Percentiles rank a stretch among this genome's conserved stretches.
phyloP scores from a whole-genome alignment of 2,888 invertebrate genomes.

The Apodemia zela region DNA sequence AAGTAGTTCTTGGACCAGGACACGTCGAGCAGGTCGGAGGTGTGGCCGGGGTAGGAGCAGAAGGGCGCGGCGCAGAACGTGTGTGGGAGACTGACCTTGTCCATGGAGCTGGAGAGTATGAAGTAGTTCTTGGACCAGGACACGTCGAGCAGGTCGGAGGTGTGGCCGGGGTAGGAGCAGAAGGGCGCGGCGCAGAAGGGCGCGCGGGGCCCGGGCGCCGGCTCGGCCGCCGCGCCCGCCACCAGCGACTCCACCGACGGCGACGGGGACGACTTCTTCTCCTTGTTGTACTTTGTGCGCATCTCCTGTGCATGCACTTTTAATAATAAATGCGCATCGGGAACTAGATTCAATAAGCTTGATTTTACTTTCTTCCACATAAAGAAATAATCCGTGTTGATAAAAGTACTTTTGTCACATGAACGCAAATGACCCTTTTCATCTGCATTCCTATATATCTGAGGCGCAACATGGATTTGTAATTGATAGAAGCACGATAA shows the following conservation, averaged over 20 bases:
- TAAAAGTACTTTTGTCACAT: too few species aligned
- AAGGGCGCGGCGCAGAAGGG: conserved; percentile 95
- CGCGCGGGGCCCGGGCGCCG: conserved; percentile 79
- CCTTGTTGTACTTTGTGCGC: conserved; percentile 96
- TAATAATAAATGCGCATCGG: too few species aligned
- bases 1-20: conserved; percentile 99
- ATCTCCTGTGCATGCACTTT: conserved; percentile 83
- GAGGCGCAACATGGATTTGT: too few species aligned
- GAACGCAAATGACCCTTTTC: too few species aligned
- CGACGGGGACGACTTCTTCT: conserved; percentile 93
- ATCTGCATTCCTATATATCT: too few species aligned
- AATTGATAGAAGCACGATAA: too few species aligned
- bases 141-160: conserved; percentile 96
- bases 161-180: conserved; percentile 96
- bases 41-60: conserved; percentile 96
- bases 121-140: conserved; percentile 99
- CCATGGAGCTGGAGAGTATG: conserved; percentile 98
- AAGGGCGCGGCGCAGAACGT: conserved; percentile 96
- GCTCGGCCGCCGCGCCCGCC: conserved; percentile 80
- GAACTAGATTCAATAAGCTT: too few species aligned
- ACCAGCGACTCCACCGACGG: conserved; percentile 95
- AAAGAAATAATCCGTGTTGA: too few species aligned
- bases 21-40: conserved; percentile 96
- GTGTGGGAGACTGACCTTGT: conserved; percentile 85
- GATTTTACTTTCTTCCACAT: too few species aligned